A percentile compares a stretch with the other conserved stretches of the same genome.
These are phyloP conservation scores for Nothobranchius kuhntae DNA, from an alignment of 2,113 vertebrate genomes.

Conservation along the genomic window DNA sequence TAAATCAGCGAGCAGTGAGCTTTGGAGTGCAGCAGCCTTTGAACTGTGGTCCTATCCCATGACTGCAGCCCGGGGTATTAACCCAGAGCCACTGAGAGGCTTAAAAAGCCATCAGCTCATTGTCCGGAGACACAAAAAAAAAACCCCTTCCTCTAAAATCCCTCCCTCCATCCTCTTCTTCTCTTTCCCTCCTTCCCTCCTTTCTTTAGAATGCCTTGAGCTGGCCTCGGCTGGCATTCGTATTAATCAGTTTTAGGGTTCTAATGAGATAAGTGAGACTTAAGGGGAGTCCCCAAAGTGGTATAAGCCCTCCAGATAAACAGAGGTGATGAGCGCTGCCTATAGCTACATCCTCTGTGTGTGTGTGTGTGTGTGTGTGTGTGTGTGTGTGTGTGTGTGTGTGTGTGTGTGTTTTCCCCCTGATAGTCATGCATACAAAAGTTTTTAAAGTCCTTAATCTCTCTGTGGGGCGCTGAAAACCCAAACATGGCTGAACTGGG, in stretches of 20 bases:
- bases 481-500: slow-evolving; percentile 32
- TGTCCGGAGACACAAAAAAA: slow-evolving; percentile 92
- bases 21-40: slow-evolving; percentile 71
- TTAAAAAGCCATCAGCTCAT: slow-evolving; percentile 88
- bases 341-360: slow-evolving; percentile 56
- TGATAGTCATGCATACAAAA: slow-evolving; percentile 44
- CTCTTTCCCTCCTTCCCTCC: slow-evolving; percentile 75
- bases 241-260: slow-evolving; percentile 96
- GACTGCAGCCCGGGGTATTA: slow-evolving; percentile 75
- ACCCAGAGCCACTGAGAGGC: slow-evolving; percentile 82
- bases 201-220: slow-evolving; percentile 77
- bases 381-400: slow-evolving; percentile 32
- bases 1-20: slow-evolving; percentile 61
- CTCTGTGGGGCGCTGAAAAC: slow-evolving; percentile 36
- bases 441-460: slow-evolving; percentile 59
- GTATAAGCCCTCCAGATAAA: slow-evolving; percentile 74
- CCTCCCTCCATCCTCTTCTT: slow-evolving; percentile 64
- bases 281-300: slow-evolving; percentile 80
- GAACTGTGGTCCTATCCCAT: slow-evolving; percentile 74
- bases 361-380: slow-evolving; percentile 20
- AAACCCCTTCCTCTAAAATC: slow-evolving; percentile 77
- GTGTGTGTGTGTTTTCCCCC: slow-evolving; percentile 6
- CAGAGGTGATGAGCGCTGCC: slow-evolving; percentile 73
- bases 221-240: slow-evolving; percentile 86
- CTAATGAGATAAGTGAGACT: slow-evolving; percentile 95